Conservation (phyloP, 2,888 invertebrate genomes). For the Chaetogeoica ovagalla region DNA sequence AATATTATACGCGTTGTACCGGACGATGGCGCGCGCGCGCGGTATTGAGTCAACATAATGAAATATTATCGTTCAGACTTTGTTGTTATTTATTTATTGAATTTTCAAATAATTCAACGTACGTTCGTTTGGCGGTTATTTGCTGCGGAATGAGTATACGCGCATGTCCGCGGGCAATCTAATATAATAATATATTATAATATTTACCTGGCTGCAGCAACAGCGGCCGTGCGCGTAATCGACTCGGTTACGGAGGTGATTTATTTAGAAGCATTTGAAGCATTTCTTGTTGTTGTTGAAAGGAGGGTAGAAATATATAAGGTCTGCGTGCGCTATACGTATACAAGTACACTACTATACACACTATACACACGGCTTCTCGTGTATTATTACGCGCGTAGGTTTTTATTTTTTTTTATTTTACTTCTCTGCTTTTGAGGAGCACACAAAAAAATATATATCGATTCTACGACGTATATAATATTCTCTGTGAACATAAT, state of each 20-base stretch:
- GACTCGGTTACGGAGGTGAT: slow-evolving; percentile 5
- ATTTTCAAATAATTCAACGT: neutral
- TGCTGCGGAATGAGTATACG: neutral
- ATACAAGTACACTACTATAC: too few species aligned
- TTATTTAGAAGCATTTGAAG: too few species aligned
- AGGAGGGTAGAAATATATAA: neutral
- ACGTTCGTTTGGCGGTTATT: neutral
- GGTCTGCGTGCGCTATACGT: neutral
- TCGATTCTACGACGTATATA: neutral
- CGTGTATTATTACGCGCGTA: slow-evolving; percentile 17
- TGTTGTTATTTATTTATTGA: neutral
- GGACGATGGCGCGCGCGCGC: too few species aligned
- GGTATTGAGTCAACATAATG: too few species aligned
- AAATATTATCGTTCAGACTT: too few species aligned
- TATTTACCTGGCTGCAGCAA: too few species aligned
- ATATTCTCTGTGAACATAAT: neutral
- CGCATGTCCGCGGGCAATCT: neutral
- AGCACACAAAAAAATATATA: neutral
- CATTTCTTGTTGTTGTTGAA: slow-evolving; percentile 21
- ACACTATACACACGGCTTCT: neutral
- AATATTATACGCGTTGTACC: too few species aligned
- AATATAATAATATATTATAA: neutral
- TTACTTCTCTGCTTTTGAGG: neutral
- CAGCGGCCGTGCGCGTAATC: neutral
- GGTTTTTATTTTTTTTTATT: slow-evolving; percentile 13